Percentiles rank a stretch among this genome's conserved stretches.
Evolutionary conservation across 2,888 invertebrate genomes (phyloP).

Genomic region (Drosophila peninsularis): DNA sequence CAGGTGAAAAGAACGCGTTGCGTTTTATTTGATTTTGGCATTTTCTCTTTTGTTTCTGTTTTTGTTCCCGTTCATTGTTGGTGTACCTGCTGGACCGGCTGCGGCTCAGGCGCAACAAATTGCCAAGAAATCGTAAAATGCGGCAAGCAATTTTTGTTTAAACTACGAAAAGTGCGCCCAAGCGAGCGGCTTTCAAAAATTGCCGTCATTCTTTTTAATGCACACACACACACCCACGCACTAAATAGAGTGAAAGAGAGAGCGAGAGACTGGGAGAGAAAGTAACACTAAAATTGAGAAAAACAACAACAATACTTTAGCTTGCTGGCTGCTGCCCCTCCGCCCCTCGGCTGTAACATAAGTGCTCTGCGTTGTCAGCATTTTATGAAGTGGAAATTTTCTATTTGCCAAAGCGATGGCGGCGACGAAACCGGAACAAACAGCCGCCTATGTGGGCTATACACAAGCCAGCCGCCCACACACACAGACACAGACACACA

Average conservation of each 20-base stretch:
- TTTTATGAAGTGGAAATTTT: constrained; percentile 83
- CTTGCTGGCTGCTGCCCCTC: constrained; percentile 31
- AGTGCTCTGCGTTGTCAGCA: constrained; percentile 75
- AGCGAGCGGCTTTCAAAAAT: constrained; percentile 61
- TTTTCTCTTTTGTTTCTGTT: constrained; percentile 5
- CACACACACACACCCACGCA: constrained; percentile 26
- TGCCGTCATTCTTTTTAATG: constrained; percentile 79
- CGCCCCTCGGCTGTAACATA: constrained; percentile 48
- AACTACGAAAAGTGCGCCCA: constrained; percentile 51
- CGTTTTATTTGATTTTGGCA: constrained; percentile 59
- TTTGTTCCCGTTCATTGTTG: constrained; percentile 12
- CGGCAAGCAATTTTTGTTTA: constrained; percentile 73
- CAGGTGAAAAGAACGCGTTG: constrained; percentile 67
- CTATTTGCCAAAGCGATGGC: constrained; percentile 69
- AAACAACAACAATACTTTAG: constrained; percentile 31
- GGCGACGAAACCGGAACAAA: constrained; percentile 73
- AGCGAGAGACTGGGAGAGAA: not conserved
- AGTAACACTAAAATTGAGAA: constrained; percentile 32
- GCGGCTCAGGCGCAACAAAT: constrained; percentile 65
- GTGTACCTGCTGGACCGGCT: constrained; percentile 32
- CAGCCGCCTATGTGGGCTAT: constrained; percentile 45
- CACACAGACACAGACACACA: not conserved
- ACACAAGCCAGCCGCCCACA: constrained; percentile 27
- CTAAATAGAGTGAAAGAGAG: constrained; percentile 1
- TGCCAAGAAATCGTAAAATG: constrained; percentile 74